Conservation (phyloP, 2,113 vertebrate species). For the Ptyas mucosa region DNA sequence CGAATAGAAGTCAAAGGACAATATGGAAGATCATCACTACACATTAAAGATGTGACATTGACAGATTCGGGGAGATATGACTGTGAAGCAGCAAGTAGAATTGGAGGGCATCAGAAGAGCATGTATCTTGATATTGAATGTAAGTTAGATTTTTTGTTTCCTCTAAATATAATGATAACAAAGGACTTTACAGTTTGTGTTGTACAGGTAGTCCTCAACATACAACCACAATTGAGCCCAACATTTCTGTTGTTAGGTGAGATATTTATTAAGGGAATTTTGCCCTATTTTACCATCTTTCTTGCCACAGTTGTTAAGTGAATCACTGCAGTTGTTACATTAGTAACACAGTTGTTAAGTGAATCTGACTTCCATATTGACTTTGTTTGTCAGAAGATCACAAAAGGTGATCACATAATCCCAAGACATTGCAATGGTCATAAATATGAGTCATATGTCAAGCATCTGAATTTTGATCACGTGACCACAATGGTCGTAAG, state of each 20-base stretch:
- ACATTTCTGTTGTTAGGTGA: not conserved
- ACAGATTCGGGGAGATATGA: constrained; percentile 91
- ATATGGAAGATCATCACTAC: constrained; percentile 86
- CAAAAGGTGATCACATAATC: too few relatives aligned
- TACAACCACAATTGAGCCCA: not conserved
- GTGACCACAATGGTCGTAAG: too few relatives aligned
- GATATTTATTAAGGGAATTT: not conserved
- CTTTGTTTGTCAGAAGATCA: too few relatives aligned
- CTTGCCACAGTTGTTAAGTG: not conserved
- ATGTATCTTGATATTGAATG: constrained; percentile 98
- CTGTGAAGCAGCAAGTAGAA: constrained; percentile 95
- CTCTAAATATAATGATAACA: constrained; percentile 24
- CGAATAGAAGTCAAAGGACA: constrained; percentile 88
- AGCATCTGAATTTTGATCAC: too few relatives aligned
- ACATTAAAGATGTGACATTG: constrained; percentile 84
- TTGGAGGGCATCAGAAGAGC: constrained; percentile 96
- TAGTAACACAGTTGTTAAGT: not conserved
- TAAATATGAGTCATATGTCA: too few relatives aligned
- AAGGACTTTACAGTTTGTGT: constrained; percentile 16
- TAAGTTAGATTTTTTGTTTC: constrained; percentile 67
- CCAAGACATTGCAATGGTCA: too few relatives aligned
- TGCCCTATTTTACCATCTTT: not conserved
- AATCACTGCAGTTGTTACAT: not conserved
- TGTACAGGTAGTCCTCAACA: not conserved
- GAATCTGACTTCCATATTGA: not conserved